Base-by-base conservation (phyloP, 1,140 invertebrate genomes). In the Drosophila cardini region DNA sequence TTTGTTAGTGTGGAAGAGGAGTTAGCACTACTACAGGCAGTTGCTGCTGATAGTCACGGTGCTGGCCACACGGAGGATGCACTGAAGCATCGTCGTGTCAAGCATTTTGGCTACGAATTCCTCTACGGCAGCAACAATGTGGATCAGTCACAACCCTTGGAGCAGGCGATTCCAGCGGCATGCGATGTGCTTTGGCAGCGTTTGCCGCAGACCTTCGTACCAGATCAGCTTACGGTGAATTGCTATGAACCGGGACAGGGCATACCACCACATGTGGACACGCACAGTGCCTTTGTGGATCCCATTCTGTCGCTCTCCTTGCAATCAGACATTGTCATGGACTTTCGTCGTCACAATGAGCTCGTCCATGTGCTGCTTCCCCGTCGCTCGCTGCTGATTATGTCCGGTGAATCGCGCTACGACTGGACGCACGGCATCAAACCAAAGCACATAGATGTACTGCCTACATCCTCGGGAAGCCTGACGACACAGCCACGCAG, bases 21-120 rank as follows among this genome's bases (percentile, higher is more conserved):
- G 91, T 40, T 90, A 4, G 36, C 71, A n/a, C 92, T 98, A 1
- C 72, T 97, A 11, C 77, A 93, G 30, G 93, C 94, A 18, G 93
- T 97, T 76, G 90, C 94, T 74, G 50, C 10, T 8, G 65, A 72
- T 45, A 61, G 52, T 15, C n/a, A n/a, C n/a, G 40, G 53, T n/a
- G n/a, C 6, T 16, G 67, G 13, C n/a, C 72, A 70, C 16, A 85
- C 92, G 2, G 92, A 93, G 6, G 91, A 80, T 61, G 92, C 80
- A 38, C 92, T 99, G 62, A 99, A 98, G 92, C 95, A 99, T 86
- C 93, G 98, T 46, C 93, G 94, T 93, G 98, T 99, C 0, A 96
- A 96, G 91, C 98, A 99, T 93, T 99, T 95, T 94, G 98, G 98
- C 0, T 99, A 96, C 92, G 96, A 98, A 91, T 99, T 99, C 92